Conservation (phyloP, 2,888 invertebrate genomes). For the Ypsolopha scabrella region DNA sequence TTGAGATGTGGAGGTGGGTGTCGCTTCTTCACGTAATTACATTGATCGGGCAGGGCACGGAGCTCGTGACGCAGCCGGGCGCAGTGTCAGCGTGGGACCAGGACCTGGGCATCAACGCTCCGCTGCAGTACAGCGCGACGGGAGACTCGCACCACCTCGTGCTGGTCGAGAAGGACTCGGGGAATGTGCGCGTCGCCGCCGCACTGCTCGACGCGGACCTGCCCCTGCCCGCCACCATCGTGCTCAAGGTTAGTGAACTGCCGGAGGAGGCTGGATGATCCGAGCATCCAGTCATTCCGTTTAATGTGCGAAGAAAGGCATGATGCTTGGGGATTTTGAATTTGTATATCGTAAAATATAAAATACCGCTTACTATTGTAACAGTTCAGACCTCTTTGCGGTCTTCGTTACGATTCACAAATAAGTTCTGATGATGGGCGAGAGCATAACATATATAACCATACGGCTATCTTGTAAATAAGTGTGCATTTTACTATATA, state of each 20-base stretch:
- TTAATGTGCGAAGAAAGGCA: too few species aligned
- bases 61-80: constrained; percentile 77
- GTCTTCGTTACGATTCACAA: too few species aligned
- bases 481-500: too few species aligned
- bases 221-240: constrained; percentile 82
- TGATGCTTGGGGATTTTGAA: too few species aligned
- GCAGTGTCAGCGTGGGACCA: constrained; percentile 85
- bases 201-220: constrained; percentile 72
- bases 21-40: neutral
- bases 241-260: constrained; percentile 78
- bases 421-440: too few species aligned
- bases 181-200: constrained; percentile 70
- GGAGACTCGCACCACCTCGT: constrained; percentile 71
- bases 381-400: too few species aligned
- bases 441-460: too few species aligned
- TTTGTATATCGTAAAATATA: too few species aligned
- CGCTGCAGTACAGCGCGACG: constrained; percentile 68
- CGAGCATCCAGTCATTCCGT: too few species aligned
- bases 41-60: constrained; percentile 59
- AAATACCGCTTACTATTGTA: too few species aligned
- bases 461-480: too few species aligned
- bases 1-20: neutral
- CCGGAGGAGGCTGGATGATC: too few species aligned
- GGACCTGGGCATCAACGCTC: constrained; percentile 81
- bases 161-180: constrained; percentile 74